Evolutionary conservation across 2,797 vertebrate genomes (phyloP).

Genomic region (Hozukius guyotensis): DNA sequence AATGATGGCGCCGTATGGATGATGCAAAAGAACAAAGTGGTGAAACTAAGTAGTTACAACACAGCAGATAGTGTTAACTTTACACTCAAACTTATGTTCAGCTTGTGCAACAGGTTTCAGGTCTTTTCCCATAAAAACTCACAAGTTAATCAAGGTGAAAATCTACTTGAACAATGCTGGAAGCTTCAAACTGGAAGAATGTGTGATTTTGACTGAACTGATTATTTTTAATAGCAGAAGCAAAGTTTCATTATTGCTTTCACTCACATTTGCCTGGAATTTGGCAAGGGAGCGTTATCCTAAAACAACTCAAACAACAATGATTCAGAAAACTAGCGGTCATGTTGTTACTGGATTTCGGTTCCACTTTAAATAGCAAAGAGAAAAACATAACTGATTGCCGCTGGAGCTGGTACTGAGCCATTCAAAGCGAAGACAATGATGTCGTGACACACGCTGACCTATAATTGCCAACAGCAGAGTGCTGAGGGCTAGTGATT

Average conservation of each 20-base stretch:
- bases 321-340: slow-evolving; percentile 21
- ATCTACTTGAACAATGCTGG: neutral
- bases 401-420: slow-evolving; percentile 34
- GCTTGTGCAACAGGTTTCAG: neutral
- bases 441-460: slow-evolving; percentile 73
- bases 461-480: slow-evolving; percentile 80
- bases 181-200: neutral
- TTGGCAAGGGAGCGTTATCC: neutral
- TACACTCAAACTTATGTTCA: neutral
- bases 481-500: slow-evolving; percentile 64
- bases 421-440: slow-evolving; percentile 67
- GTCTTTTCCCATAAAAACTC: neutral
- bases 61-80: neutral
- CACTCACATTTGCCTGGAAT: neutral
- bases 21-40: neutral
- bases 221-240: neutral
- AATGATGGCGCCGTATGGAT: neutral
- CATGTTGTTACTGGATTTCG: slow-evolving; percentile 33
- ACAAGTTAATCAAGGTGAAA: neutral
- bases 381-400: slow-evolving; percentile 58
- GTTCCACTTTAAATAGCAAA: slow-evolving; percentile 35
- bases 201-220: neutral
- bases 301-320: slow-evolving; percentile 21
- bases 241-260: neutral
- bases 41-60: neutral